A percentile compares a stretch with the other conserved stretches of the same genome.
These are phyloP conservation scores for Zaprionus nigranus DNA, from an alignment of 1,140 invertebrate genomes.

Conservation along the genomic window DNA sequence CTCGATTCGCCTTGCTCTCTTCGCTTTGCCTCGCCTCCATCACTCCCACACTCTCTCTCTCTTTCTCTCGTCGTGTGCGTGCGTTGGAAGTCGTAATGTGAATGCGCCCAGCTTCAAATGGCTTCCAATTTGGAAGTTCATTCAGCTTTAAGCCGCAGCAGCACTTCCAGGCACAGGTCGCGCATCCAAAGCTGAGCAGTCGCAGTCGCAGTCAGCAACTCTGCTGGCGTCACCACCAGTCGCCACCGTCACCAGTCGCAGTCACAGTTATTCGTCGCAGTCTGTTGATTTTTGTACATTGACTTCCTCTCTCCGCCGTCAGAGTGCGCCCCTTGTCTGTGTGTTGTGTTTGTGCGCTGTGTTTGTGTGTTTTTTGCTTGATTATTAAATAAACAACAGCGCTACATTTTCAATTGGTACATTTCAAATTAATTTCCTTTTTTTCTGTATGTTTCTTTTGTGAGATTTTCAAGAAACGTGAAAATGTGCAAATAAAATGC, in stretches of 20 bases:
- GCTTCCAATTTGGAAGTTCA: slow-evolving; percentile 78
- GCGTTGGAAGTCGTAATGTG: slow-evolving; percentile 54
- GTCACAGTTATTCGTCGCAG: slow-evolving; percentile 16
- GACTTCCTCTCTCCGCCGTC: slow-evolving; percentile 11
- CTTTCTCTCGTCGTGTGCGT: slow-evolving; percentile 24
- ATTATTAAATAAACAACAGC: slow-evolving; percentile 38
- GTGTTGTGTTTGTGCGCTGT: neutral
- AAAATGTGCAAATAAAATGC: slow-evolving; percentile 55
- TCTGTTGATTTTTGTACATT: slow-evolving; percentile 53
- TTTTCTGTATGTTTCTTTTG: slow-evolving; percentile 4
- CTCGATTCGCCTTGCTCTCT: neutral
- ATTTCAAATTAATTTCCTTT: slow-evolving; percentile 28
- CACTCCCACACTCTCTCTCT: neutral
- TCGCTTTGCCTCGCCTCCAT: neutral
- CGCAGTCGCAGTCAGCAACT: slow-evolving; percentile 12
- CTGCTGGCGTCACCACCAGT: neutral
- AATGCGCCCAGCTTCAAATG: slow-evolving; percentile 62
- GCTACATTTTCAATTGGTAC: slow-evolving; percentile 34
- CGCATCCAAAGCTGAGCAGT: slow-evolving; percentile 16
- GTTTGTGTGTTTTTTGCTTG: slow-evolving; percentile 25
- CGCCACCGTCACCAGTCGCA: neutral
- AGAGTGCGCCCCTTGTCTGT: neutral
- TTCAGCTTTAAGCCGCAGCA: slow-evolving; percentile 65
- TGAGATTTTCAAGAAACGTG: slow-evolving; percentile 45
- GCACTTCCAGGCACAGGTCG: slow-evolving; percentile 47